Evolutionary conservation across 2,888 invertebrate species (phyloP).

Genomic region (Syrphus vitripennis): DNA sequence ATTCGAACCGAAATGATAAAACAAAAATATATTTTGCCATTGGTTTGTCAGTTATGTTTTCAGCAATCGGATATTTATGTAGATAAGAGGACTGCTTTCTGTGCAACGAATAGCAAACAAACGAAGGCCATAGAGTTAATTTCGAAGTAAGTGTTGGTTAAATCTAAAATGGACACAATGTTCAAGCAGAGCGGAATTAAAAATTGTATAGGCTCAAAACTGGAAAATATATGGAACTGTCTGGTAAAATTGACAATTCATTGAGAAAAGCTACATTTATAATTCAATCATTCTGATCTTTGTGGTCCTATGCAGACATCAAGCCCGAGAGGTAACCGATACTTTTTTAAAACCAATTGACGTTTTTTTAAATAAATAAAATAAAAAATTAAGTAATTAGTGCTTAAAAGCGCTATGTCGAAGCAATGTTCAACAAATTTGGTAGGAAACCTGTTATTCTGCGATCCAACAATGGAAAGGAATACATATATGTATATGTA

Average conservation of each 20-base stretch:
- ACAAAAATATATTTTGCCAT: not conserved
- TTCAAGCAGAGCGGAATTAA: not conserved
- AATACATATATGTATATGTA: not conserved
- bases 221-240: not conserved
- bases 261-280: not conserved
- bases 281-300: not conserved
- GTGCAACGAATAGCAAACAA: not conserved
- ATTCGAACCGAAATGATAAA: not conserved
- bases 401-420: not conserved
- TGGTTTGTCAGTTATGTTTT: not conserved
- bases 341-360: slow-evolving; percentile 5
- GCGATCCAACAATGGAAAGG: not conserved
- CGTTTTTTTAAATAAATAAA: not conserved
- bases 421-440: not conserved
- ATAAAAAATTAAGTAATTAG: not conserved
- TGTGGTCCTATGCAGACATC: not conserved
- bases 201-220: not conserved
- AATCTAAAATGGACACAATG: not conserved
- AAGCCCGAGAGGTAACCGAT: not conserved
- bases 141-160: not conserved
- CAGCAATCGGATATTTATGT: not conserved
- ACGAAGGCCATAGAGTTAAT: not conserved
- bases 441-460: not conserved
- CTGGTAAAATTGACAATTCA: not conserved
- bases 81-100: not conserved